Evolutionary conservation across 2,888 invertebrate species (phyloP).

Genomic region (Melipona bicolor): DNA sequence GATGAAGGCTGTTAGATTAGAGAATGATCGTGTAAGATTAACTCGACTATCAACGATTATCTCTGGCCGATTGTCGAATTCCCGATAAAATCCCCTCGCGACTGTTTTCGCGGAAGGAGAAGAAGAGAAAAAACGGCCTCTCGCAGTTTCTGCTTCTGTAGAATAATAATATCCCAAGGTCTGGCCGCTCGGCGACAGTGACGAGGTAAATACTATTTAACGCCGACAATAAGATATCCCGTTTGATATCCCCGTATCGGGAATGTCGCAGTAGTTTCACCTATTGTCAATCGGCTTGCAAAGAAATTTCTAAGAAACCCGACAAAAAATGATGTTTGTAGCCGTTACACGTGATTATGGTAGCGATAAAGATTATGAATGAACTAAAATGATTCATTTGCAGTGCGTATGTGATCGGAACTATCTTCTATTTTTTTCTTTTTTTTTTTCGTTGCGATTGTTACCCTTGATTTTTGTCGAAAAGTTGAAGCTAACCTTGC

Average conservation of each 20-base stretch:
- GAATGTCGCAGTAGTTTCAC: constrained; percentile 23
- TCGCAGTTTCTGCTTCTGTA: constrained; percentile 40
- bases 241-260: constrained; percentile 9
- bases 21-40: constrained; percentile 35
- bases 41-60: constrained; percentile 45
- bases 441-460: not conserved
- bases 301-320: not conserved
- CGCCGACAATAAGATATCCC: not conserved
- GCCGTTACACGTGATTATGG: constrained; percentile 10
- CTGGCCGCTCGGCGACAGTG: constrained; percentile 17
- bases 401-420: not conserved
- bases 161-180: constrained; percentile 29
- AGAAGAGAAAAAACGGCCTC: constrained; percentile 10
- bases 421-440: not conserved
- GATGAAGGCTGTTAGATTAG: constrained; percentile 43
- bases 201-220: not conserved
- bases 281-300: constrained; percentile 16
- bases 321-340: constrained; percentile 1
- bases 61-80: constrained; percentile 38
- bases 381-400: constrained; percentile 18
- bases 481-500: too few relatives aligned
- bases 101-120: constrained; percentile 44
- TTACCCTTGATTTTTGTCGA: not conserved
- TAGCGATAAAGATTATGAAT: constrained; percentile 36
- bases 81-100: constrained; percentile 37